Conservation (phyloP, 1,140 invertebrate species). For the Drosophila nannoptera region DNA sequence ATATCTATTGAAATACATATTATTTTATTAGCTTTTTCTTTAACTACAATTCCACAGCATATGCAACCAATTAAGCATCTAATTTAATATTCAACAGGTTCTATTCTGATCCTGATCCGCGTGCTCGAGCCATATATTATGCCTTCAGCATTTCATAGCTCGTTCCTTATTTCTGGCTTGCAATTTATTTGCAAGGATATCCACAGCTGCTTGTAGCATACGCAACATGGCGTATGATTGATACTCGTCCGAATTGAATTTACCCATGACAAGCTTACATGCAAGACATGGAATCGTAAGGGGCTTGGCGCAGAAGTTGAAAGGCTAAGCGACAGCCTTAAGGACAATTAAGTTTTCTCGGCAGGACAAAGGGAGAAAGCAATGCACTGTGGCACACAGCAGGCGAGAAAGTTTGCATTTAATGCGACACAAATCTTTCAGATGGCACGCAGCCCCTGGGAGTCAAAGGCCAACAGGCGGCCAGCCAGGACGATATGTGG, state of each 20-base stretch:
- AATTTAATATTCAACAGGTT: too few relatives aligned
- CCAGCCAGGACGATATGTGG: not conserved
- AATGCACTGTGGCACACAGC: constrained; percentile 42
- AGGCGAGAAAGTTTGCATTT: constrained; percentile 57
- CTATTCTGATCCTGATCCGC: too few relatives aligned
- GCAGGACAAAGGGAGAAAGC: constrained; percentile 39
- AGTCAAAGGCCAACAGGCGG: constrained; percentile 29
- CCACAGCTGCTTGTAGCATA: constrained; percentile 1
- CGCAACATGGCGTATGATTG: constrained; percentile 64
- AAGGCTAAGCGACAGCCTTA: too few relatives aligned
- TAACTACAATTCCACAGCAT: not conserved
- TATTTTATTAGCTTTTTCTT: too few relatives aligned
- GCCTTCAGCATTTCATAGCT: too few relatives aligned
- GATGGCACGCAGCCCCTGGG: constrained; percentile 1
- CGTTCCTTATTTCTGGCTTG: too few relatives aligned
- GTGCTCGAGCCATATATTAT: too few relatives aligned
- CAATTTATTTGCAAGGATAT: too few relatives aligned
- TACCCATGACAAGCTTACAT: not conserved
- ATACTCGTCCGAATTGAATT: constrained; percentile 37
- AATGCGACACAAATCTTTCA: constrained; percentile 54
- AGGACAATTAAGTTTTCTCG: too few relatives aligned
- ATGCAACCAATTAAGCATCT: too few relatives aligned
- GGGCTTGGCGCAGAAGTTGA: not conserved
- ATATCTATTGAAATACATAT: too few relatives aligned
- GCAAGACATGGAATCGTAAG: too few relatives aligned